Conservation (phyloP, 2,113 vertebrate genomes). For the Dromiciops gliroides region DNA sequence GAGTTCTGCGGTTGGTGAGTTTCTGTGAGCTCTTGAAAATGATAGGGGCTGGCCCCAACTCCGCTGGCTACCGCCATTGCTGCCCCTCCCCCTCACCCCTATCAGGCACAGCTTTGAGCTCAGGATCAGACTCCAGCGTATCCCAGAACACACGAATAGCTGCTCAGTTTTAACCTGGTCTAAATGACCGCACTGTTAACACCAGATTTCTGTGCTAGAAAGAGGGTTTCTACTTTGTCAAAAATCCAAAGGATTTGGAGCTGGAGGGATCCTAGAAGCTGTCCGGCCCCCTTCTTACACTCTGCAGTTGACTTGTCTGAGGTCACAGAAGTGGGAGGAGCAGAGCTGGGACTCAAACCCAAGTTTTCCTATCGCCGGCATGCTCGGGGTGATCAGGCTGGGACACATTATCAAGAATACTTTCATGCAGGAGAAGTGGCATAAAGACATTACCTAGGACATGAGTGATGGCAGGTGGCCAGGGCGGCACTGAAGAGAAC, state of each 20-base stretch:
- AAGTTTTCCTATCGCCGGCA: not conserved
- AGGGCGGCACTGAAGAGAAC: not conserved
- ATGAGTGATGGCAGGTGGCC: not conserved
- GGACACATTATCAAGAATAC: not conserved
- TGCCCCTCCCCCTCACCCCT: not conserved
- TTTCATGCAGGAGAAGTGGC: not conserved
- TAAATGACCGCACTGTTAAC: constrained; percentile 17
- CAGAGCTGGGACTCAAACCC: not conserved
- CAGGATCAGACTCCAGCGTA: not conserved
- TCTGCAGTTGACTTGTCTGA: not conserved
- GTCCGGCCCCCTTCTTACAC: not conserved
- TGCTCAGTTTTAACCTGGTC: constrained; percentile 17
- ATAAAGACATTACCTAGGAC: not conserved
- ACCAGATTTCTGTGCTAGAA: constrained; percentile 16
- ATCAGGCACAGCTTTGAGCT: not conserved
- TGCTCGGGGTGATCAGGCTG: not conserved
- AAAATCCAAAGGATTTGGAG: not conserved
- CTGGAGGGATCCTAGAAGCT: not conserved
- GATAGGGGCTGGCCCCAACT: not conserved
- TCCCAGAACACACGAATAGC: constrained; percentile 10
- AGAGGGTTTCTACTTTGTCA: not conserved
- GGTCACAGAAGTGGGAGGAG: not conserved
- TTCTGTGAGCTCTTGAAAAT: constrained; percentile 15
- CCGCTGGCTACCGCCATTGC: not conserved
- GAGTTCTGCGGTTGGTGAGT: not conserved